Evolutionary conservation across 30 jellyfish, hydroid and myxozoan species (phyloP).

Genomic region (Mastigias papua): DNA sequence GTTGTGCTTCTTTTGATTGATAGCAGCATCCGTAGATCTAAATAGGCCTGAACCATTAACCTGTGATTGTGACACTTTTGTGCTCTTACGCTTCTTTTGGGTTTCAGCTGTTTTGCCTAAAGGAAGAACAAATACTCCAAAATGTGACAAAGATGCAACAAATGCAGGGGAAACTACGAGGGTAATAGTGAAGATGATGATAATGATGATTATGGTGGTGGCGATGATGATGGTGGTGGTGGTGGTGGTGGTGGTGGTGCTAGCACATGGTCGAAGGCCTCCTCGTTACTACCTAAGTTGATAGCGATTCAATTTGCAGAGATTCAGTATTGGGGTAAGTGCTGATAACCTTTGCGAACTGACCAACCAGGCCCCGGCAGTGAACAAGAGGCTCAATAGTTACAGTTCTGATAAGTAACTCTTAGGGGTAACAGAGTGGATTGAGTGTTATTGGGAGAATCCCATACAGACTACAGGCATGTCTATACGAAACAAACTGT

Average conservation of each 20-base stretch:
- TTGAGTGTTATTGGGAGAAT: no score
- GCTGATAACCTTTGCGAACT: no score
- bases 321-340: no score
- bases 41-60: not conserved
- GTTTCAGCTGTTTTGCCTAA: not conserved
- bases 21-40: not conserved
- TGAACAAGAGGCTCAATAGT: no score
- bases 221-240: not conserved
- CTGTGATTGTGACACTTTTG: not conserved
- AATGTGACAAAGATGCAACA: not conserved
- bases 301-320: no score
- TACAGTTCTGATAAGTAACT: no score
- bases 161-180: not conserved
- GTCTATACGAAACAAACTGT: no score
- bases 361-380: no score
- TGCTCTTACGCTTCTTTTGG: not conserved
- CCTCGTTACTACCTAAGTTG: no score
- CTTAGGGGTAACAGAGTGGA: no score
- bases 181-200: not conserved
- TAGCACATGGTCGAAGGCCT: no score
- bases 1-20: not conserved
- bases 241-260: not conserved
- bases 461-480: no score
- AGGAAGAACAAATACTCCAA: not conserved
- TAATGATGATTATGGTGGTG: not conserved